Percentiles rank a stretch among this genome's conserved stretches.
These are phyloP conservation scores for Romanogobio albipinnatus DNA, from an alignment of 2,113 vertebrate species.

Conservation along the genomic window DNA sequence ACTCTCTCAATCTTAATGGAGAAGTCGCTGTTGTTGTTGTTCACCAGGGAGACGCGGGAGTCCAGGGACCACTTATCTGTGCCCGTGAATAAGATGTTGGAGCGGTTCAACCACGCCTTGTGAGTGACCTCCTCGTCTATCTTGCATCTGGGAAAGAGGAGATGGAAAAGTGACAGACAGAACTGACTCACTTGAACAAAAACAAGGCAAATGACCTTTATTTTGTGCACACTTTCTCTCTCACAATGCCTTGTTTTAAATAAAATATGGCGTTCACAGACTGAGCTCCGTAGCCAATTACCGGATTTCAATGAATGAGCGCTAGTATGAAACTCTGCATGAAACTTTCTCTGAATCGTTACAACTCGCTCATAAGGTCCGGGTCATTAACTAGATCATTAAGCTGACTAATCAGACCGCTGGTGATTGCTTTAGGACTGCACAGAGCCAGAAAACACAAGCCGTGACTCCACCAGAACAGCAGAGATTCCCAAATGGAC, in stretches of 20 bases:
- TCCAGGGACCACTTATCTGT: constrained; percentile 92
- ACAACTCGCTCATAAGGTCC: constrained; percentile 2
- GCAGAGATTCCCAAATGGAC: not conserved
- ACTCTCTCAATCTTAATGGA: constrained; percentile 86
- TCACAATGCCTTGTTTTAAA: not conserved
- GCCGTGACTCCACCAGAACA: not conserved
- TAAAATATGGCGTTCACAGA: not conserved
- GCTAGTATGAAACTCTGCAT: not conserved
- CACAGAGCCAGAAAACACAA: not conserved
- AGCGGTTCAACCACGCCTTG: constrained; percentile 92
- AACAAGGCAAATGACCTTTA: not conserved
- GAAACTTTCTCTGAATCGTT: constrained; percentile 3
- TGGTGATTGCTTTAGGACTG: not conserved
- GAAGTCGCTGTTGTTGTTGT: constrained; percentile 86
- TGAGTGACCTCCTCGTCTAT: constrained; percentile 88
- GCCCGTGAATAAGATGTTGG: constrained; percentile 89
- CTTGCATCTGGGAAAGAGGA: constrained; percentile 78
- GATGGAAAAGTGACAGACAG: not conserved
- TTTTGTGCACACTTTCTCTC: no score
- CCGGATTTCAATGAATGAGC: not conserved
- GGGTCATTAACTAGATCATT: constrained; percentile 26
- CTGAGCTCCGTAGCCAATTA: not conserved
- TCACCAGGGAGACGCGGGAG: constrained; percentile 82
- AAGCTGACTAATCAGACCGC: constrained; percentile 13
- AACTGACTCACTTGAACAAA: not conserved